Percentiles rank a stretch among this genome's conserved stretches.
Evolutionary conservation across 2,797 vertebrate species (phyloP).

Genomic region (Pseudocheirus occidentalis): DNA sequence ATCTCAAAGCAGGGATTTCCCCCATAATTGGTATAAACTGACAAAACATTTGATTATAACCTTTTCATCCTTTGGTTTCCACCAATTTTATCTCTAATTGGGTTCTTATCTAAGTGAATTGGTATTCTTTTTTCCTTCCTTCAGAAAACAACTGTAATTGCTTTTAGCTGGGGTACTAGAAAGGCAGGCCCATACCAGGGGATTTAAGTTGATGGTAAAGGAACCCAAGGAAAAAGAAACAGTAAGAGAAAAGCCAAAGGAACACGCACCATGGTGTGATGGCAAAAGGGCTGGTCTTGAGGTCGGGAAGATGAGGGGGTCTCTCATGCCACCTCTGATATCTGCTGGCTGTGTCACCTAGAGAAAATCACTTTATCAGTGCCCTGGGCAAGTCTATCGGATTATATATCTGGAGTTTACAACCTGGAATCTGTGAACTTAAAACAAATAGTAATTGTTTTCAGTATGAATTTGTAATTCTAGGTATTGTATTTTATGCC

Average conservation of each 20-base stretch:
- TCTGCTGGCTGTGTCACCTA: not conserved
- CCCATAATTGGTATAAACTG: not conserved
- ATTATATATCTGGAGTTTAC: not conserved
- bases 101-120: not conserved
- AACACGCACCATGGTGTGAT: not conserved
- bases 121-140: not conserved
- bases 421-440: not conserved
- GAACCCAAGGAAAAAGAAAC: not conserved
- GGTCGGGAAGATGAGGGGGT: not conserved
- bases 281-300: not conserved
- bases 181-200: not conserved
- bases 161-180: not conserved
- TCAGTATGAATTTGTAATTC: not conserved
- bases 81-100: constrained; percentile 6
- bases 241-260: not conserved
- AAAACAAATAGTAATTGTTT: not conserved
- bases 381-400: not conserved
- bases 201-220: not conserved
- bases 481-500: not conserved
- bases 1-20: not conserved
- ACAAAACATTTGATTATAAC: constrained; percentile 6
- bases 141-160: not conserved
- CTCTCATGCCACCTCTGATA: not conserved
- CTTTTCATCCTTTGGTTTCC: not conserved
- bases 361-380: not conserved